phyloP scores from a whole-genome alignment of 2,888 invertebrate species.

The Eristalis pertinax region DNA sequence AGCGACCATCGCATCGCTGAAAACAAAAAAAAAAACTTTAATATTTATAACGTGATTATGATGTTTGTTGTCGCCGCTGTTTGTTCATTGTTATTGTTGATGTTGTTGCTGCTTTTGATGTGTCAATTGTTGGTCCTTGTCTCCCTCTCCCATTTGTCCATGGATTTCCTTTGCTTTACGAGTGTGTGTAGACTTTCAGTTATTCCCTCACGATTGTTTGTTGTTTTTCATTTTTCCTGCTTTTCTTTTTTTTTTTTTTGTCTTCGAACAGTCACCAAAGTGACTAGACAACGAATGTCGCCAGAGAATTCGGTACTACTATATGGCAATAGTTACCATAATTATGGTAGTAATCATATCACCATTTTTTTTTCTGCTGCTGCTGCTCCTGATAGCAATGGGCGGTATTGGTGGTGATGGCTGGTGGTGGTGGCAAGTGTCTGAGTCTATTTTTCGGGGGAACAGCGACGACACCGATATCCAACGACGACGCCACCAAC shows the following conservation, averaged over 20 bases:
- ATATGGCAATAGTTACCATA: constrained; percentile 72
- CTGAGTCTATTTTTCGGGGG: constrained; percentile 50
- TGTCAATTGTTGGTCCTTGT: constrained; percentile 7
- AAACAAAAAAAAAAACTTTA: constrained; percentile 54
- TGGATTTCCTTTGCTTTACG: constrained; percentile 39
- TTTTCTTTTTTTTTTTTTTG: constrained; percentile 28
- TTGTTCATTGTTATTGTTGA: constrained; percentile 74
- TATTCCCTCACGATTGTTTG: constrained; percentile 50
- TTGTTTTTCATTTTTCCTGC: constrained; percentile 41
- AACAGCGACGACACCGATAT: constrained; percentile 20
- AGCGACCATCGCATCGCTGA: constrained; percentile 27
- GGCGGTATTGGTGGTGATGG: constrained; percentile 1
- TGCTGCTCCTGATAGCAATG: constrained; percentile 40
- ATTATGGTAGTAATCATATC: constrained; percentile 72
- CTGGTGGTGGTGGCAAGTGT: constrained; percentile 5
- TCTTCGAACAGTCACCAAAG: constrained; percentile 51
- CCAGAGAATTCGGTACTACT: constrained; percentile 70
- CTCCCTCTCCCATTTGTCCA: constrained; percentile 16
- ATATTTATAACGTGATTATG: constrained; percentile 76
- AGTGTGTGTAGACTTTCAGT: constrained; percentile 61
- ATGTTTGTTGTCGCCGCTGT: constrained; percentile 77
- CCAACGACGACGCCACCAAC: constrained; percentile 59
- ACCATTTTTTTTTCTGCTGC: constrained; percentile 60
- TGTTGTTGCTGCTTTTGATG: constrained; percentile 52
- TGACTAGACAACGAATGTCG: constrained; percentile 71